Conservation (phyloP, 2,888 invertebrate genomes). For the Scaptodrosophila latifasciaeformis region DNA sequence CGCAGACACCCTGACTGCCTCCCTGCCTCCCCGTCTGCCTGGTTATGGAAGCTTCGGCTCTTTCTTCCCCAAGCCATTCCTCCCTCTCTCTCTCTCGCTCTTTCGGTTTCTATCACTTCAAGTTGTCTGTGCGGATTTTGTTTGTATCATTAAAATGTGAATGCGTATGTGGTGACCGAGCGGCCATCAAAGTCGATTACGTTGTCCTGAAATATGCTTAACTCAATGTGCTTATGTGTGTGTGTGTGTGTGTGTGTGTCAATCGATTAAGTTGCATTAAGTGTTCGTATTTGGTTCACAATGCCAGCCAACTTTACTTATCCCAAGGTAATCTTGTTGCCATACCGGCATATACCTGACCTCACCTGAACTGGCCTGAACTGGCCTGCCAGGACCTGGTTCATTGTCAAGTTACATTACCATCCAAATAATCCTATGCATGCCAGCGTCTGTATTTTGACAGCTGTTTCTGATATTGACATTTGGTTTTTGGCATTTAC, state of each 20-base stretch:
- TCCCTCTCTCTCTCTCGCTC: no score
- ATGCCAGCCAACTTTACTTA: neutral
- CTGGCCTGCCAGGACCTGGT: constrained; percentile 30
- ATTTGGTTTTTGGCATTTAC: constrained; percentile 25
- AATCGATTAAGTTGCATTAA: constrained; percentile 60
- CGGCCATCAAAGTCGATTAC: constrained; percentile 64
- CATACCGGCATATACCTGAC: neutral
- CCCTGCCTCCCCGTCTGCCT: no score
- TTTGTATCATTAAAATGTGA: no score
- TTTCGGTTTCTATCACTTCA: no score
- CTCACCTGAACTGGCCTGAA: neutral
- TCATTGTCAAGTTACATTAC: constrained; percentile 66
- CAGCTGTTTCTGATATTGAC: constrained; percentile 51
- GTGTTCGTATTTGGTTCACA: neutral
- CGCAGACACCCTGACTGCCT: no score
- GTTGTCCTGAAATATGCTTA: constrained; percentile 50
- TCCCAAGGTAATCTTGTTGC: neutral
- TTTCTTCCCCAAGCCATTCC: no score
- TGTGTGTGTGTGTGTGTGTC: constrained; percentile 21
- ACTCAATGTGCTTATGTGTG: constrained; percentile 7
- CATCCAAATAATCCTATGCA: constrained; percentile 30
- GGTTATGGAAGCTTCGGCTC: no score
- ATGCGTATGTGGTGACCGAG: constrained; percentile 7
- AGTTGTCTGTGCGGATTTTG: no score
- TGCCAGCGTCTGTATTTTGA: constrained; percentile 54